Base-by-base conservation (phyloP, 2,888 invertebrate species). In the Nysson spinosus region DNA sequence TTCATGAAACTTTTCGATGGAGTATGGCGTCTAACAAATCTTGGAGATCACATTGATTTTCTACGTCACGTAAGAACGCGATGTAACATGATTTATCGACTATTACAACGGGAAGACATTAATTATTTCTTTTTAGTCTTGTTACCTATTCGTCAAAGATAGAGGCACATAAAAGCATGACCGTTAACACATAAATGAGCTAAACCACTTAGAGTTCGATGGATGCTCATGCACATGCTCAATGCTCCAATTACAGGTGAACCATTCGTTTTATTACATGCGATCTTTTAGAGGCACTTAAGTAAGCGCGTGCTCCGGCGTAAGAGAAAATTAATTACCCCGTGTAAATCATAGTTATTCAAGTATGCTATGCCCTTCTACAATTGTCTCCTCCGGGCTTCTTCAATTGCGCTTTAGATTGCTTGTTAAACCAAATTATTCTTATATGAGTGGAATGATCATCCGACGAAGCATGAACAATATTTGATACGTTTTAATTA, bases 261-360 rank as follows among this genome's bases (percentile, higher is more conserved):
- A 49, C 57, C 52, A 44, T 52, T 44, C 52, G 22, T 32, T 63
- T 66, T 52, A 66, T 44, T 63, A 39, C 28, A 52, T 35, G 26
- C 56, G 32, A 30, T 63, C 49, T 42, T 54, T 34, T 44, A 63
- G 49, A 39, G 47, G 32, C 46, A 47, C 37, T 62, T 51, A 52
- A 47, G n/a, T 26, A 28, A 28, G 37, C 52, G 30, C 39, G 46
- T 44, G 34, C 16, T 20, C 37, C 7, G 19, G 20, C 14, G 12
- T 39, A 47, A 44, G 42, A 26, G 56, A 66, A 42, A 57, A 57
- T 57, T 63, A 66, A 52, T 63, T 49, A 43, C 49, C 43, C 6
- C 26, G n/a, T 28, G 32, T 52, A 44, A 66, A 39, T 66, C 63
- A 57, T 12, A 9, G 19, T 47, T 46, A 47, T 39, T 32, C 24